These are phyloP conservation scores for Meghimatium bilineatum DNA, from an alignment of 2,888 invertebrate genomes.

Conservation along the genomic window DNA sequence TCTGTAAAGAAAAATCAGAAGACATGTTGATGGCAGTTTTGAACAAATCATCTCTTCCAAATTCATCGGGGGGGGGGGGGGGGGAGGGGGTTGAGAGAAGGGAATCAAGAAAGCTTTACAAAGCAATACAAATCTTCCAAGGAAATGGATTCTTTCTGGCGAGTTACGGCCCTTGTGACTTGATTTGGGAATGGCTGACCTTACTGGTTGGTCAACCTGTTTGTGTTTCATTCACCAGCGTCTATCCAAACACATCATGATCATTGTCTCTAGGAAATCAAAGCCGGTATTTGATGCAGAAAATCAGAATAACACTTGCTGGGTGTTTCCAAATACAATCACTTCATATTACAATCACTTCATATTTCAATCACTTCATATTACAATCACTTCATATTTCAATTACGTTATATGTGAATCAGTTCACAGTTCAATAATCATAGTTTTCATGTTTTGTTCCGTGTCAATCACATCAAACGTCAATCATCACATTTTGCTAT, in stretches of 20 bases:
- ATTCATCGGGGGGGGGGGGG: no score
- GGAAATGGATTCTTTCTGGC: constrained; percentile 36
- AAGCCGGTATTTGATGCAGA: not conserved
- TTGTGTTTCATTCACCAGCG: constrained; percentile 31
- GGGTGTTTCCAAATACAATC: no score
- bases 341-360: no score
- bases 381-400: no score
- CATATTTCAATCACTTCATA: no score
- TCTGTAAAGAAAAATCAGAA: not conserved
- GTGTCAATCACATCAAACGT: no score
- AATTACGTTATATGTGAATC: no score
- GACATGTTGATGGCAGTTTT: not conserved
- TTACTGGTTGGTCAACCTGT: constrained; percentile 8
- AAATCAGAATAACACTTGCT: no score
- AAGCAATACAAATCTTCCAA: not conserved
- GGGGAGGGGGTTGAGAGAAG: not conserved
- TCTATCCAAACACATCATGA: not conserved
- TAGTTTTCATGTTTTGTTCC: no score
- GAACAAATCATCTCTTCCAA: no score
- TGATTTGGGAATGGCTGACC: constrained; percentile 18
- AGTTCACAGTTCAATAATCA: no score
- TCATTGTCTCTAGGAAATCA: not conserved
- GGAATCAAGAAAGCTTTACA: constrained; percentile 29
- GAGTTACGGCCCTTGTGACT: constrained; percentile 30
- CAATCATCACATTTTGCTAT: no score